phyloP scores from a whole-genome alignment of 2,113 vertebrate genomes.

The Accipiter virgatus region DNA sequence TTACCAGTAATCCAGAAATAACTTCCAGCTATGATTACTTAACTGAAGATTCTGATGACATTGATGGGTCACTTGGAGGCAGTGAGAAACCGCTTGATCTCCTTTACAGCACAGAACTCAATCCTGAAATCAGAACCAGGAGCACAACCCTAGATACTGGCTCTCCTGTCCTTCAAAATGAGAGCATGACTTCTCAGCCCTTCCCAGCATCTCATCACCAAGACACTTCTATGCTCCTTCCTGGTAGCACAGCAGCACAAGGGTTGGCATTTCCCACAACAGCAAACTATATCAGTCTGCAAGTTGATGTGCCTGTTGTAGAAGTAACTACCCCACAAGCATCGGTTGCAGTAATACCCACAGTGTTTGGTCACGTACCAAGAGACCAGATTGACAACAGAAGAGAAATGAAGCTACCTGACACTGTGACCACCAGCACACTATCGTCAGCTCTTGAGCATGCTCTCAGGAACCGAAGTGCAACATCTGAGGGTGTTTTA shows the following conservation, averaged over 20 bases:
- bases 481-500: conserved; percentile 10
- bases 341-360: background rate
- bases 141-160: background rate
- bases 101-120: conserved; percentile 15
- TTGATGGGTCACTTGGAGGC: conserved; percentile 42
- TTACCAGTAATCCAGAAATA: conserved; percentile 16
- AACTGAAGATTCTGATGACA: conserved; percentile 54
- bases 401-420: background rate
- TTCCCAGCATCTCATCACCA: background rate
- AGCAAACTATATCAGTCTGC: background rate
- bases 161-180: background rate
- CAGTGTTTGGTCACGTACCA: background rate
- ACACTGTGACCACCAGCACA: background rate
- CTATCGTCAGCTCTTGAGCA: background rate
- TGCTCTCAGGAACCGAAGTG: conserved; percentile 1
- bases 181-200: background rate
- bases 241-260: background rate
- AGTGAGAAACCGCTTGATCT: background rate
- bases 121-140: conserved; percentile 7
- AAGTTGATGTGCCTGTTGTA: background rate
- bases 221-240: background rate
- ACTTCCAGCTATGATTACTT: conserved; percentile 59
- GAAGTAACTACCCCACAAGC: background rate
- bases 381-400: background rate
- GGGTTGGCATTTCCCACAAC: background rate